Conservation (phyloP, 2,113 vertebrate species). For the Thoracochromis brauschi region DNA sequence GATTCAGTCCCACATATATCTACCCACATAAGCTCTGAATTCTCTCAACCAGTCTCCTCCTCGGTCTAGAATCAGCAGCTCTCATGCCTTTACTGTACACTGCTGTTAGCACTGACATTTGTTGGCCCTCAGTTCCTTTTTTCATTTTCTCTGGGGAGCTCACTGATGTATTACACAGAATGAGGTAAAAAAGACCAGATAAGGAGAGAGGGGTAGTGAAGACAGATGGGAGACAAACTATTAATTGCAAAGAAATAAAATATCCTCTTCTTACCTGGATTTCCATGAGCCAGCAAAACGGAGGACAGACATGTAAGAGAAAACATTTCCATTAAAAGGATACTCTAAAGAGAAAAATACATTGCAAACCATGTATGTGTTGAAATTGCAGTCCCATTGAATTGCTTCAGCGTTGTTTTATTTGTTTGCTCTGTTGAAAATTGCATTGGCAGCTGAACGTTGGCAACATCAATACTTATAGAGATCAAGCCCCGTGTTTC, state of each 20-base stretch:
- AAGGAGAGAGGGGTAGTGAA: not conserved
- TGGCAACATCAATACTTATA: constrained; percentile 1
- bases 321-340: not conserved
- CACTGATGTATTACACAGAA: not conserved
- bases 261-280: constrained; percentile 50
- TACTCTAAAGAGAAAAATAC: not conserved
- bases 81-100: constrained; percentile 57
- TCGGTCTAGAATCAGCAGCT: constrained; percentile 43
- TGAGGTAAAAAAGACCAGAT: not conserved
- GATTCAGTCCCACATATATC: not conserved
- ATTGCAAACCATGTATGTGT: not conserved
- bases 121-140: not conserved
- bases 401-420: not conserved
- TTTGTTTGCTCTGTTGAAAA: not conserved
- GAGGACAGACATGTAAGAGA: constrained; percentile 20
- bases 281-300: not conserved
- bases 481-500: not conserved
- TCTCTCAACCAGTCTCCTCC: constrained; percentile 14
- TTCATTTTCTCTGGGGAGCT: constrained; percentile 6
- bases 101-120: constrained; percentile 49
- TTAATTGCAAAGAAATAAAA: not conserved
- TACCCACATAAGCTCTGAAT: constrained; percentile 2
- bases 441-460: not conserved
- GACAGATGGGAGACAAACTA: not conserved
- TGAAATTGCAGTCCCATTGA: not conserved